Conservation (phyloP, 2,797 vertebrate genomes). For the Acanthurus leucopareius region DNA sequence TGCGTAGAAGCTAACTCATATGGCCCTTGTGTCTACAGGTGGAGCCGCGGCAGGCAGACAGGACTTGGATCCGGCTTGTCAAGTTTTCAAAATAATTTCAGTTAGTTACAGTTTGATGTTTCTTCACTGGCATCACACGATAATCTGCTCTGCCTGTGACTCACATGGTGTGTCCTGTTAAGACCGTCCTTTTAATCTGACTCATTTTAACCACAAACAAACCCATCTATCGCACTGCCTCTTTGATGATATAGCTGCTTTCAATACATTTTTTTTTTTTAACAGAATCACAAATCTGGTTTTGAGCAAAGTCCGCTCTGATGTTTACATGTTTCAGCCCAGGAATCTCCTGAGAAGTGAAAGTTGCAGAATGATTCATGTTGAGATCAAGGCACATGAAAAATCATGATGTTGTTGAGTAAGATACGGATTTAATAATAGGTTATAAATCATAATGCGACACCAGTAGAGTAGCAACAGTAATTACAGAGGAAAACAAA, state of each 20-base stretch:
- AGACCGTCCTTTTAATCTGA: constrained; percentile 40
- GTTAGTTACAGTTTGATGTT: constrained; percentile 18
- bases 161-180: constrained; percentile 35
- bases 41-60: background rate
- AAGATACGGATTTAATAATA: background rate
- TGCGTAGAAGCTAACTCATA: background rate
- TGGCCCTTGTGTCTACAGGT: constrained; percentile 27
- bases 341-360: background rate
- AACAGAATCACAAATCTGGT: background rate
- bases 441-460: background rate
- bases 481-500: background rate
- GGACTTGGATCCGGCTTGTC: background rate
- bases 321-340: background rate
- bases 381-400: background rate
- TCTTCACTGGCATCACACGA: constrained; percentile 3
- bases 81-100: background rate
- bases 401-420: background rate
- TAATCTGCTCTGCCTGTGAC: constrained; percentile 30
- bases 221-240: background rate
- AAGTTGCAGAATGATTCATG: background rate
- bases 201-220: constrained; percentile 54
- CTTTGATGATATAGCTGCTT: background rate
- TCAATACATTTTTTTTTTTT: background rate
- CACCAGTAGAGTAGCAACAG: background rate
- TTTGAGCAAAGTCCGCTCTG: background rate